Evolutionary conservation across 1,140 invertebrate genomes (phyloP), one percentile per base, ranked within the genome.

Genomic region (Drosophila orosa): DNA sequence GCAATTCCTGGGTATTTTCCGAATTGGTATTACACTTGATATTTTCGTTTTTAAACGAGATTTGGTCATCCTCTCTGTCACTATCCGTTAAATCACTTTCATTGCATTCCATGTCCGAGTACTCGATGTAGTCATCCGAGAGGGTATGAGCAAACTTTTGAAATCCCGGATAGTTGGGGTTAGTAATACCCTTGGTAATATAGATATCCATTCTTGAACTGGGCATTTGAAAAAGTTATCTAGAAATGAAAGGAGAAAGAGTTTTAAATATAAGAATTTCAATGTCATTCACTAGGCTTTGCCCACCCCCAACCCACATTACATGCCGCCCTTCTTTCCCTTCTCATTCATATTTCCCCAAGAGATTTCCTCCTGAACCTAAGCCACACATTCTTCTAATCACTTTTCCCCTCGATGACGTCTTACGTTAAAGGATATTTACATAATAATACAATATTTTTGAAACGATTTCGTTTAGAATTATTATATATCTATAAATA

Each of bases 101-200:
- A 92, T 86, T 50, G 52, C 56, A 69, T 27, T 77, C 63, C 37
- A 67, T 65, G 29, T 55, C 54, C 3, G 72, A 76, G 67, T 85
- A 78, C 65, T 68, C 61, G 6, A 85, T 71, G 54, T 77, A 73
- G 31, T 85, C 66, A 37, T 85, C 80, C 3, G 72, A 85, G 5
- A 93, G 72, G 5, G 91, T 93, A 52, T 92, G 92, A 12, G 92
- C 93, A 54, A 93, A 83, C 78, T 93, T 94, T 84, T 95, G 94
- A 81, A 95, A 95, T 31, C 95, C 95, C 9, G 95, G 95, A 92
- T 96, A 96, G 91, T 96, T 96, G 9, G 95, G 95, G 92, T 96
- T 96, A 73, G 96, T 94, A 62, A 96, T 96, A 44, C 95, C 95
- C 69, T 95, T 93, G n/a, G 93, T 72, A 62, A 73, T 74, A 61